Base-by-base conservation (phyloP, 2,113 vertebrate species). In the Neogobius melanostomus region DNA sequence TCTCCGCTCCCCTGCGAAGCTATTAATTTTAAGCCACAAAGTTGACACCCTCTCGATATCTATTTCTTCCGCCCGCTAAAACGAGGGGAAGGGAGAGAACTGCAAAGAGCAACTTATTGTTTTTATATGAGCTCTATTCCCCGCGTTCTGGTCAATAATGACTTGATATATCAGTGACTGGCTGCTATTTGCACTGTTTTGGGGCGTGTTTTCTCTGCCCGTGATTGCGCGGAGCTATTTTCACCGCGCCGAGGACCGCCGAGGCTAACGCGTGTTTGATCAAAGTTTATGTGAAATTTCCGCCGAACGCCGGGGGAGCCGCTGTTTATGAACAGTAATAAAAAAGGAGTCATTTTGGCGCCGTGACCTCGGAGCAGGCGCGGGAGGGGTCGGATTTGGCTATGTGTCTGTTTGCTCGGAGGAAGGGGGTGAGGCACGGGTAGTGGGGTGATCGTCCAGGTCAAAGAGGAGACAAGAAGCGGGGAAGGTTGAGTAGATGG, bases 301-400 rank as follows among this genome's bases (percentile, higher is more conserved):
- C 79, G 53, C 74, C 90, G 91, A 93, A 94, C 93, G 93, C 94
- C 89, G 76, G 54, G n/a, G 96, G 95, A 96, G 91, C 89, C 90
- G 83, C 92, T 95, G 94, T 98, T 98, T 97, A 98, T 97, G 96
- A 99, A 98, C 95, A 96, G 96, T 98, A 99, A 98, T n/a, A n/a
- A 99, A 98, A 98, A 99, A 98, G 97, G 94, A 97, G 96, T 98
- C 95, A 98, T 98, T 98, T 98, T 96, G 95, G 94, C 89, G 93
- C 95, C 48, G 90, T 94, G 93, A 96, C 93, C 92, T 93, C 72
- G 85, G 85, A 82, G 92, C 91, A 87, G 87, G 79, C 2, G 92
- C 90, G 90, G 80, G 91, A 66, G 69, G 51, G 49, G 76, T 65
- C 16, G 76, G 82, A 53, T 78, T 81, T 84, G 28, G 28, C 28